Evolutionary conservation across 2,113 vertebrate genomes (phyloP).

Genomic region (Campylomormyrus tamandua): DNA sequence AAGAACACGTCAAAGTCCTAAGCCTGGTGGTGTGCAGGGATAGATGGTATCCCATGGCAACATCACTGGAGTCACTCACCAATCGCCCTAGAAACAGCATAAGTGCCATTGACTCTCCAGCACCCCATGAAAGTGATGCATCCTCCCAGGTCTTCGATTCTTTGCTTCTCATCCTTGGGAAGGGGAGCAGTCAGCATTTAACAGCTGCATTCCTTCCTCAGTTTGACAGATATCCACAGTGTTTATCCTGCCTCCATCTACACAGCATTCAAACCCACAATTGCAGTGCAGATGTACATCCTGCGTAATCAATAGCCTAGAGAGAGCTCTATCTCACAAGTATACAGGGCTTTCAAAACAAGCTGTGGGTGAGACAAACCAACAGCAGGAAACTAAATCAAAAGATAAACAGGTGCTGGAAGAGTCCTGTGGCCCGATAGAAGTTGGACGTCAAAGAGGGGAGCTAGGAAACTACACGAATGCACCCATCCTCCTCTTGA

Average conservation of each 20-base stretch:
- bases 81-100: slow-evolving; percentile 91
- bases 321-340: not conserved
- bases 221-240: not conserved
- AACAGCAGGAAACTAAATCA: not conserved
- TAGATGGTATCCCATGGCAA: not conserved
- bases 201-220: not conserved
- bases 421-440: not conserved
- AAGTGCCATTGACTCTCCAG: slow-evolving; percentile 95
- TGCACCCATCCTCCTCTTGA: not conserved
- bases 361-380: not conserved
- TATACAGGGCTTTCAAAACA: not conserved
- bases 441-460: not conserved
- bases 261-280: not conserved
- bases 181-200: not conserved
- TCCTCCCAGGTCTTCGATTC: slow-evolving; percentile 84
- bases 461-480: not conserved
- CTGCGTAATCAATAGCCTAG: not conserved
- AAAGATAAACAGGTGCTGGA: not conserved
- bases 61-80: slow-evolving; percentile 59
- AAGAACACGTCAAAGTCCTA: slow-evolving; percentile 5
- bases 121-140: slow-evolving; percentile 87
- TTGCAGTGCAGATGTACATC: not conserved
- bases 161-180: slow-evolving; percentile 78
- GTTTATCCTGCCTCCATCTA: not conserved
- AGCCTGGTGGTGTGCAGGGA: not conserved